Percentiles rank a stretch among this genome's conserved stretches.
These are phyloP conservation scores for Arge pagana DNA, from an alignment of 2,888 invertebrate genomes.

Conservation along the genomic window DNA sequence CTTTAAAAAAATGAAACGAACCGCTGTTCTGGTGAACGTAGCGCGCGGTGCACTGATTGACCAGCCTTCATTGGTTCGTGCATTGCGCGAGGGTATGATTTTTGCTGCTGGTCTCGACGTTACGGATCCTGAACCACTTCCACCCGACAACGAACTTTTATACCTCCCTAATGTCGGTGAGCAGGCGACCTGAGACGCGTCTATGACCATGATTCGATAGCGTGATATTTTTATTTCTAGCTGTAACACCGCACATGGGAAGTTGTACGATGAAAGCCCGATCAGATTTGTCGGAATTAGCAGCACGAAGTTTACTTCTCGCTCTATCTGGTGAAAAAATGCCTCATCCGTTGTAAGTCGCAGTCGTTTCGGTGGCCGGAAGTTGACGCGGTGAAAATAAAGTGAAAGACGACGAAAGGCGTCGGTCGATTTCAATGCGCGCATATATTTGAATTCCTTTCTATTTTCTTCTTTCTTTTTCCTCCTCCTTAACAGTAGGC, in stretches of 20 bases:
- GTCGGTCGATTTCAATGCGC: too few relatives aligned
- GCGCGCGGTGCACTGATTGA: constrained; percentile 73
- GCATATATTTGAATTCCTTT: neutral
- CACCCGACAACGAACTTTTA: constrained; percentile 72
- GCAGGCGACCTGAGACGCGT: constrained; percentile 39
- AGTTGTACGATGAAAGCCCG: constrained; percentile 77
- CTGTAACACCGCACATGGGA: constrained; percentile 81
- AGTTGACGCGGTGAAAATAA: too few relatives aligned
- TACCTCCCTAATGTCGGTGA: constrained; percentile 77
- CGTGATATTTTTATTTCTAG: constrained; percentile 64
- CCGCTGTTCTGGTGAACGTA: constrained; percentile 72
- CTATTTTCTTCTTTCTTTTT: neutral
- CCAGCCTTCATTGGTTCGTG: constrained; percentile 77
- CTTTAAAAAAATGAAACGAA: constrained; percentile 73
- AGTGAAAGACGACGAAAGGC: too few relatives aligned
- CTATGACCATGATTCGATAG: neutral
- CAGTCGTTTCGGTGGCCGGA: too few relatives aligned
- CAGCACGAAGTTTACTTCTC: constrained; percentile 75
- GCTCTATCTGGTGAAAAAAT: constrained; percentile 71
- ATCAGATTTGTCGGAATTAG: constrained; percentile 72
- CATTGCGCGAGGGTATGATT: constrained; percentile 69
- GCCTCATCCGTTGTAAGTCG: constrained; percentile 44
- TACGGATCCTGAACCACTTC: constrained; percentile 82
- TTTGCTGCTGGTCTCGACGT: constrained; percentile 88
- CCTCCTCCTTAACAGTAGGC: neutral